A percentile compares a stretch with the other conserved stretches of the same genome.
These are phyloP conservation scores for Gobiocypris rarus DNA, from an alignment of 2,113 vertebrate genomes.

Conservation along the genomic window DNA sequence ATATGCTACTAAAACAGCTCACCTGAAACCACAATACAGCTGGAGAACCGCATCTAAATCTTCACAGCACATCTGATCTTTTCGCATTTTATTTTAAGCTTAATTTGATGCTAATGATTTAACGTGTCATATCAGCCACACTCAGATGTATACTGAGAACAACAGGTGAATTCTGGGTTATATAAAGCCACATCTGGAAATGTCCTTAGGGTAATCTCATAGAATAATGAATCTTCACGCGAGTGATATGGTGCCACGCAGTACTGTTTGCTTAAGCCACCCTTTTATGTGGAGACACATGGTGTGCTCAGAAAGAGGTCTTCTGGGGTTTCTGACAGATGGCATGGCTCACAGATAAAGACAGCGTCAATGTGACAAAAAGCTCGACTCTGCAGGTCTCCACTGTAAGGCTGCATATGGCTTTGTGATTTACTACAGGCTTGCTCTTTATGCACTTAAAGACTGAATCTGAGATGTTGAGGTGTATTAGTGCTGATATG, in stretches of 20 bases:
- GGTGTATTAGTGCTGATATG: neutral
- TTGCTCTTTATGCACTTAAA: slow-evolving; percentile 12
- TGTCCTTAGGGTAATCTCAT: slow-evolving; percentile 43
- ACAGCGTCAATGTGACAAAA: slow-evolving; percentile 48
- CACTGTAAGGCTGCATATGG: slow-evolving; percentile 30
- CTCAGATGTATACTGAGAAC: neutral
- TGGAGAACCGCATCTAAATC: neutral
- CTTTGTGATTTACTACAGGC: slow-evolving; percentile 3
- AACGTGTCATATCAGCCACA: neutral
- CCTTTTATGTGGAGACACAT: slow-evolving; percentile 58
- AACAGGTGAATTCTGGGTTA: slow-evolving; percentile 25
- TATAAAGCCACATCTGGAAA: slow-evolving; percentile 32
- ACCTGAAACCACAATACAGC: slow-evolving; percentile 8
- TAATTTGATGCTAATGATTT: slow-evolving; percentile 3
- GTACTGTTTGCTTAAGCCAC: slow-evolving; percentile 44
- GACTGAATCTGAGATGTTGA: neutral
- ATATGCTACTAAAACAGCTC: slow-evolving; percentile 10
- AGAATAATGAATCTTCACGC: slow-evolving; percentile 38
- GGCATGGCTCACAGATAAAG: slow-evolving; percentile 56
- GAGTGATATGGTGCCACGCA: slow-evolving; percentile 13
- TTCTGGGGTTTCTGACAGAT: slow-evolving; percentile 59
- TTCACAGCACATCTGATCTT: neutral
- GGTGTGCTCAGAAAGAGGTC: slow-evolving; percentile 53
- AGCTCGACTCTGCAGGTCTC: slow-evolving; percentile 41
- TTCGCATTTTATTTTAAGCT: neutral